phyloP scores from a whole-genome alignment of 2,797 vertebrate genomes.

The Agapornis canus region DNA sequence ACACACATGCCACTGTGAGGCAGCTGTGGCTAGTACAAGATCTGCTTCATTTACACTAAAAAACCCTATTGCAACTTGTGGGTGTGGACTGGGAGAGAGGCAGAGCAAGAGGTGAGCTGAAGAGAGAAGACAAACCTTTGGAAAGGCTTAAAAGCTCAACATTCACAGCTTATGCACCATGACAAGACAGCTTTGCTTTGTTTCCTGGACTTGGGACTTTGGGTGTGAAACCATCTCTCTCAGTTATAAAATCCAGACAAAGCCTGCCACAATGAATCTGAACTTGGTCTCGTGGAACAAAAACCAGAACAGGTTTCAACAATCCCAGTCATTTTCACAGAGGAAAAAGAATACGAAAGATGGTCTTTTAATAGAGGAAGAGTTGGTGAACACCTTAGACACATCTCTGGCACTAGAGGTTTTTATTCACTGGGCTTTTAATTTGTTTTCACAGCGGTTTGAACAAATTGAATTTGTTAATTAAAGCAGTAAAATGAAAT shows the following conservation, averaged over 20 bases:
- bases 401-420: constrained; percentile 85
- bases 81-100: neutral
- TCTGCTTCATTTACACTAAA: neutral
- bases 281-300: neutral
- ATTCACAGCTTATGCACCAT: neutral
- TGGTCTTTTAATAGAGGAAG: constrained; percentile 66
- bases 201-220: neutral
- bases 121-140: neutral
- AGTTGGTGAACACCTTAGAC: constrained; percentile 90
- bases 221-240: neutral
- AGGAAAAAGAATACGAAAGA: constrained; percentile 76
- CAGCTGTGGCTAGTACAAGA: neutral
- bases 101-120: neutral
- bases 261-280: accelerated
- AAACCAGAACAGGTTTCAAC: neutral
- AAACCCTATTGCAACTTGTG: neutral
- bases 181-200: neutral
- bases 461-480: constrained; percentile 99
- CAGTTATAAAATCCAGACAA: neutral
- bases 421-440: constrained; percentile 87
- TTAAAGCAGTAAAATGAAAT: constrained; percentile 99
- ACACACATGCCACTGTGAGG: neutral
- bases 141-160: neutral
- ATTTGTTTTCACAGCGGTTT: constrained; percentile 88
- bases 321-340: neutral